Evolutionary conservation across 2,797 vertebrate genomes (phyloP), one percentile per base, ranked within the genome.

Genomic region (Peromyscus eremicus): DNA sequence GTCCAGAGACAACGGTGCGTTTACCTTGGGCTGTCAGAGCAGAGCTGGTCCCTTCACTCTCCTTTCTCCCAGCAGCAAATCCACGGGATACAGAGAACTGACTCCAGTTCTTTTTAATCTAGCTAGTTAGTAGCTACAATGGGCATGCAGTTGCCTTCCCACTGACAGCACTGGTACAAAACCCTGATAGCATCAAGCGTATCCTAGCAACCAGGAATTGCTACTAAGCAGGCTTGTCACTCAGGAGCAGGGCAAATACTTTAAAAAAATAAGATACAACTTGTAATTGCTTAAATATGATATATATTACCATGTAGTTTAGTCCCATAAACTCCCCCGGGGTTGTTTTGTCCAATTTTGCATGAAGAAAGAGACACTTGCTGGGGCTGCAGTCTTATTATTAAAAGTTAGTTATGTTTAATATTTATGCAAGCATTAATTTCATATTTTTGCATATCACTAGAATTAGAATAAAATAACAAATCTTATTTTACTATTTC

Each of bases 331-430:
- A 49, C 19, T 88, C 79, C 11, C 68, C 14, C 29, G 40, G 46
- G 25, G 12, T 52, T 92, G 21, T 29, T 23, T 73, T 76, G 16
- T 62, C 73, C 32, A 95, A 21, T 82, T 96, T 92, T 77, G 34
- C 49, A n/a, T 7, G 3, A 91, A 46, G 40, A 73, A 64, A 94
- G 55, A 95, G 49, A 13, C 16, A 87, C 43, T 6, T 96, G 13
- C 16, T 89, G 32, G 52, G 23, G 23, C 14, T 49, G 37, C 12
- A 29, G 9, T 46, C 40, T 91, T 40, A 46, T 11, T 25, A 64
- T 34, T 84, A 89, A 86, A 95, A 70, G n/a, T 85, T 70, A n/a
- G 17, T 32, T 81, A 29, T 46, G 66, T 25, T 82, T 91, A 80
- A 2, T 27, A 29, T 94, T 94, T 70, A 77, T 57, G 43, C 1